Evolutionary conservation across 2,797 vertebrate genomes (phyloP).

Genomic region (Syndactyla subalaris): DNA sequence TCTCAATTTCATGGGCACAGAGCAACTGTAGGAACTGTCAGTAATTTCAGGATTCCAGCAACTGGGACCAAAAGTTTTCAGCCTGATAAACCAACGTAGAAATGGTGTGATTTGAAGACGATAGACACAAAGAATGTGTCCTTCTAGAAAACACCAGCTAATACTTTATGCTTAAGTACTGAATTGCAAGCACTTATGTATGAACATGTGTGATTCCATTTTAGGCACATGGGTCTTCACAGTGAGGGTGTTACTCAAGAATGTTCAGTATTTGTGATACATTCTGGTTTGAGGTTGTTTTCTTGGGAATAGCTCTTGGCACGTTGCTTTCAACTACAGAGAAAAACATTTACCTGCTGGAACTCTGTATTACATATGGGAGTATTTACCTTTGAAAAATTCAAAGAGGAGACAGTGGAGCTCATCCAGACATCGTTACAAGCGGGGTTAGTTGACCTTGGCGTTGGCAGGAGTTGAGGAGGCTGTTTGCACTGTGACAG

Average conservation of each 20-base stretch:
- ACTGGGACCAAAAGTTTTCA: neutral
- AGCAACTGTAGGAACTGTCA: neutral
- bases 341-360: constrained; percentile 32
- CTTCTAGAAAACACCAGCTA: neutral
- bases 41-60: neutral
- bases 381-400: constrained; percentile 54
- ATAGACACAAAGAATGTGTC: neutral
- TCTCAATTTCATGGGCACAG: neutral
- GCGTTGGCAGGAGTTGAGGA: neutral
- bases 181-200: neutral
- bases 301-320: constrained; percentile 24
- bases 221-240: neutral
- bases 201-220: neutral
- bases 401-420: neutral
- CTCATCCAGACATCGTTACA: constrained; percentile 9
- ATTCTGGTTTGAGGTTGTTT: constrained; percentile 3
- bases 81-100: neutral
- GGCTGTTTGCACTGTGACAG: neutral
- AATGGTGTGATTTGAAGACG: neutral
- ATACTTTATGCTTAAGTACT: neutral
- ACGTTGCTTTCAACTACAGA: neutral
- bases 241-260: neutral
- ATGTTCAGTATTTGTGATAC: neutral
- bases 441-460: constrained; percentile 38
- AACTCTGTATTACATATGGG: neutral